Evolutionary conservation across 2,113 vertebrate species (phyloP).

Genomic region (Calidris pygmaea): DNA sequence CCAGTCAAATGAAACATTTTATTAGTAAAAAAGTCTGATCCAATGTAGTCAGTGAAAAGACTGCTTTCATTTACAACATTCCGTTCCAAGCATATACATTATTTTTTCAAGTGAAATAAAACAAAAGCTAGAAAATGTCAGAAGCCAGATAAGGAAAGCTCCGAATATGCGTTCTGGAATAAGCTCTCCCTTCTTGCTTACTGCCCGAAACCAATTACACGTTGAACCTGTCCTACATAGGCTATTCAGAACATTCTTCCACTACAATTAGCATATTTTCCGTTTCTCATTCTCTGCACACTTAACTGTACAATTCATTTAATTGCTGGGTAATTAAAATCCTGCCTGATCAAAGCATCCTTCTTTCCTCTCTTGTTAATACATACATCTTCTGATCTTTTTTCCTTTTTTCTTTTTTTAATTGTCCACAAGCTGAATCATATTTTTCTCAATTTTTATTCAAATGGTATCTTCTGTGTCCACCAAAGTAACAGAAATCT

Average conservation of each 20-base stretch:
- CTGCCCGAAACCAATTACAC: not conserved
- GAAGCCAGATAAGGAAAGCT: not conserved
- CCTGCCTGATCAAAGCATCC: constrained; percentile 30
- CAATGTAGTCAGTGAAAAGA: not conserved
- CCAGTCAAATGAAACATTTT: not conserved
- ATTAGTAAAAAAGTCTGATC: not conserved
- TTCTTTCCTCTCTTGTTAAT: constrained; percentile 1
- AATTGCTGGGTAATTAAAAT: constrained; percentile 28
- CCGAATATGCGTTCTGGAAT: rapidly evolving
- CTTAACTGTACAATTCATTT: not conserved
- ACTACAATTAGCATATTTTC: not conserved
- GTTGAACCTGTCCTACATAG: not conserved
- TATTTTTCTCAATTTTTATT: not conserved
- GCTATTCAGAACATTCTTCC: not conserved
- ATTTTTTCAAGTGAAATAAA: not conserved
- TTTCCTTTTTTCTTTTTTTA: not conserved
- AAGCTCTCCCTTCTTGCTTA: not conserved
- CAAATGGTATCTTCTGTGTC: not conserved
- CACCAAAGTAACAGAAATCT: not conserved
- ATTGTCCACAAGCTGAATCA: not conserved
- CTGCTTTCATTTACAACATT: not conserved
- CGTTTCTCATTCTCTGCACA: not conserved
- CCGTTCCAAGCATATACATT: not conserved
- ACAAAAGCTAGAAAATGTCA: not conserved
- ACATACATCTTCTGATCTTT: not conserved